Percentiles rank a stretch among this genome's conserved stretches.
These are phyloP conservation scores for Nyctalus aviator DNA, from an alignment of 2,797 vertebrate species.

Conservation along the genomic window DNA sequence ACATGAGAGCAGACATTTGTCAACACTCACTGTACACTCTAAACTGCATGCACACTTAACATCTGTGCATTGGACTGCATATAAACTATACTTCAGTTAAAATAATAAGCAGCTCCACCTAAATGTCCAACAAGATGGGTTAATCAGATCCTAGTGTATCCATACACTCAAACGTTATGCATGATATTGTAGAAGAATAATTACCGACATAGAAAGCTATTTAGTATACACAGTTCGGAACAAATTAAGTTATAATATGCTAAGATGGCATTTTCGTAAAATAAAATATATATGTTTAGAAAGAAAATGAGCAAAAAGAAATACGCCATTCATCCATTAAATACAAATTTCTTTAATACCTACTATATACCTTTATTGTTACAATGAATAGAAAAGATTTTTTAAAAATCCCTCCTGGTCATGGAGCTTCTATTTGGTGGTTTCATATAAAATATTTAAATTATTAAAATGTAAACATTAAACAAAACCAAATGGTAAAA, in stretches of 20 bases:
- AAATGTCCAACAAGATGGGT: background rate
- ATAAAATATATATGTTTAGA: slow-evolving; percentile 35
- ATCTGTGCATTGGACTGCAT: background rate
- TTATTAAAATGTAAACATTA: background rate
- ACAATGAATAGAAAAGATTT: background rate
- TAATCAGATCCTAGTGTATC: background rate
- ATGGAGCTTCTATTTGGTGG: background rate
- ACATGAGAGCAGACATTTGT: background rate
- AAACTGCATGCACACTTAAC: background rate
- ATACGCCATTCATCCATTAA: background rate
- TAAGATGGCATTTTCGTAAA: background rate
- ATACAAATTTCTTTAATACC: background rate
- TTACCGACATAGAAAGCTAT: background rate
- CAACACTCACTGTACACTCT: background rate
- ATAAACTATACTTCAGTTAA: background rate
- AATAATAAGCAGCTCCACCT: background rate
- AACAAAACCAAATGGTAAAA: background rate
- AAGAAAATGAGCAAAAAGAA: slow-evolving; percentile 33
- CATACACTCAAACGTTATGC: background rate
- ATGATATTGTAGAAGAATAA: background rate
- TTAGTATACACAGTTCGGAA: background rate
- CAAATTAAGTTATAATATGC: background rate
- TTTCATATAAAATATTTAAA: background rate
- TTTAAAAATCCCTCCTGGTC: background rate
- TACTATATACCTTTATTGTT: background rate